Evolutionary conservation across 2,888 invertebrate species (phyloP).

Genomic region (Drosophila atroscutellata): DNA sequence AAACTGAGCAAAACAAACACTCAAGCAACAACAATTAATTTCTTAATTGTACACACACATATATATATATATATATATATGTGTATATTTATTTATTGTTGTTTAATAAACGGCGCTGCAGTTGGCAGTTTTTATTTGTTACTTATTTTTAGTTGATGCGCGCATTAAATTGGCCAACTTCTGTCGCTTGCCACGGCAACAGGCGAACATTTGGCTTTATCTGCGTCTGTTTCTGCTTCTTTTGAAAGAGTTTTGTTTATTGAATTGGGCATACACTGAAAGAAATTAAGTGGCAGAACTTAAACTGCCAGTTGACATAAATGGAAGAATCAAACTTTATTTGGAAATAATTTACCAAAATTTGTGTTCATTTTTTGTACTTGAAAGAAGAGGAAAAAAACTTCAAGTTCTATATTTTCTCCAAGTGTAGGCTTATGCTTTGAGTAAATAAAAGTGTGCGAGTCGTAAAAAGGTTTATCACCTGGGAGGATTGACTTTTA

Average conservation of each 20-base stretch:
- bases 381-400: not conserved
- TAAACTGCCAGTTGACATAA: not conserved
- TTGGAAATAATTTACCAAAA: not conserved
- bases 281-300: not conserved
- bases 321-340: not conserved
- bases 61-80: conserved; percentile 49
- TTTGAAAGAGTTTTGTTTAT: conserved; percentile 11
- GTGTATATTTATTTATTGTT: conserved; percentile 49
- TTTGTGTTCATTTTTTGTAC: not conserved
- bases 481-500: conserved; percentile 50
- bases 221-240: not conserved
- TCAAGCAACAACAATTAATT: conserved; percentile 57
- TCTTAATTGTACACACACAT: conserved; percentile 48
- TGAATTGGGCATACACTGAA: conserved; percentile 2
- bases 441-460: conserved; percentile 4
- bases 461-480: conserved; percentile 53
- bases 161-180: conserved; percentile 64
- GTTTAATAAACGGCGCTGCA: conserved; percentile 16
- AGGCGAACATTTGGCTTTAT: not conserved
- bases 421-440: not conserved
- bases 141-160: conserved; percentile 76
- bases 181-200: conserved; percentile 17
- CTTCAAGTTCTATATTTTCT: not conserved
- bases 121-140: conserved; percentile 43
- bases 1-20: conserved; percentile 7